These are phyloP conservation scores for Pelecanus crispus DNA, from an alignment of 2,113 vertebrate genomes.

Conservation along the genomic window DNA sequence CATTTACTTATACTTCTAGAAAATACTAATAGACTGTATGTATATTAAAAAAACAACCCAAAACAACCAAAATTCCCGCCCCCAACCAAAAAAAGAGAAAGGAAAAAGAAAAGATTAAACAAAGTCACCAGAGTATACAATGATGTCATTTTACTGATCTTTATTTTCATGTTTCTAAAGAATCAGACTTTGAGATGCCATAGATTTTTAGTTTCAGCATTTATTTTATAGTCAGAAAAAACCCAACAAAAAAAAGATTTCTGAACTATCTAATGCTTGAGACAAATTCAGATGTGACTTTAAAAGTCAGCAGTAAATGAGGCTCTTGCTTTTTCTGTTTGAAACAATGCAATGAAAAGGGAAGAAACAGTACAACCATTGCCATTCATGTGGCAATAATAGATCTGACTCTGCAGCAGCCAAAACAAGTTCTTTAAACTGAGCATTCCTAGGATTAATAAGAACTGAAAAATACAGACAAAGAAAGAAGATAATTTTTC, in stretches of 20 bases:
- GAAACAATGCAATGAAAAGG: neutral
- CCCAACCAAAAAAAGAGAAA: neutral
- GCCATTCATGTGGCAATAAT: neutral
- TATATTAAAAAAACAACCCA: neutral
- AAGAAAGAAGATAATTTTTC: neutral
- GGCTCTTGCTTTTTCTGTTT: neutral
- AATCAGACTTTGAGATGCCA: neutral
- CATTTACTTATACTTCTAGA: neutral
- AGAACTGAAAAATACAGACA: neutral
- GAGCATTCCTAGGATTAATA: neutral
- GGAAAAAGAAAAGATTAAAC: neutral
- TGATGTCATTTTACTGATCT: neutral
- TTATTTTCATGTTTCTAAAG: neutral
- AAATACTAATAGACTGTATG: neutral
- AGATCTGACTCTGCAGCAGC: neutral
- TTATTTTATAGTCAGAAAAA: neutral
- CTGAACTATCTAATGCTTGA: neutral
- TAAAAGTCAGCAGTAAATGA: neutral
- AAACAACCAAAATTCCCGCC: neutral
- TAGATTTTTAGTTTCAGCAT: neutral
- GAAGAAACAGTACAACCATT: neutral
- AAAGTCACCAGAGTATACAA: neutral
- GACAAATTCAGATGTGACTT: neutral
- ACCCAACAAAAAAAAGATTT: neutral
- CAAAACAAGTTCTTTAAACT: neutral